These are phyloP conservation scores for Villa cingulata DNA, from an alignment of 2,888 invertebrate genomes.

Conservation along the genomic window DNA sequence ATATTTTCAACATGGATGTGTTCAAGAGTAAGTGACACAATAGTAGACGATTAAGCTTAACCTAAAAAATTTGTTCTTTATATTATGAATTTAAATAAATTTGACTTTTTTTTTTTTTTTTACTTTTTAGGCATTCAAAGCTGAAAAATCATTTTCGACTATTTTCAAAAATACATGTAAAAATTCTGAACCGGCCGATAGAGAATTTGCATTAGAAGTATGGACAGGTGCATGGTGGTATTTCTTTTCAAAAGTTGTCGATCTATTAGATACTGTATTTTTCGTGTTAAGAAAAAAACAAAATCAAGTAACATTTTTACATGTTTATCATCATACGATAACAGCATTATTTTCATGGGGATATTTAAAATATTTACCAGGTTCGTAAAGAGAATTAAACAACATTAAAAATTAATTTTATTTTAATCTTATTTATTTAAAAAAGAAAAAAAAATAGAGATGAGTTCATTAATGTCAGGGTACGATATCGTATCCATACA, in stretches of 20 bases:
- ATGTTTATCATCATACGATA: constrained; percentile 76
- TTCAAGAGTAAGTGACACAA: constrained; percentile 24
- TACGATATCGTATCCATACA: no score
- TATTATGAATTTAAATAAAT: neutral
- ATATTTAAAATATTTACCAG: constrained; percentile 63
- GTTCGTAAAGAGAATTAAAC: constrained; percentile 28
- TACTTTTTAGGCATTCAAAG: constrained; percentile 37
- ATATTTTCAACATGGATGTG: constrained; percentile 63
- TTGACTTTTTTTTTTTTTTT: neutral
- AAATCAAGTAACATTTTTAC: constrained; percentile 74
- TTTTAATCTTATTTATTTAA: no score
- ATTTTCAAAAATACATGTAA: constrained; percentile 34
- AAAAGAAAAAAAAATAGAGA: no score
- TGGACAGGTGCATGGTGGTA: constrained; percentile 58
- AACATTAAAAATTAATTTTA: neutral
- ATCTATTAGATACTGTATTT: constrained; percentile 70
- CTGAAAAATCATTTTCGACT: constrained; percentile 43
- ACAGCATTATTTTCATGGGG: constrained; percentile 71
- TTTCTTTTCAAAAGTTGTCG: constrained; percentile 63
- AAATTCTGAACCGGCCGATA: neutral
- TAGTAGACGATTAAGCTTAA: neutral
- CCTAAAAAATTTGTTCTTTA: no score
- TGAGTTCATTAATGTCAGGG: no score
- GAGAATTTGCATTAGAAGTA: constrained; percentile 18
- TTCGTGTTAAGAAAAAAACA: constrained; percentile 84